phyloP scores from a whole-genome alignment of 2,888 invertebrate genomes.

The Pyrochroa serraticornis region DNA sequence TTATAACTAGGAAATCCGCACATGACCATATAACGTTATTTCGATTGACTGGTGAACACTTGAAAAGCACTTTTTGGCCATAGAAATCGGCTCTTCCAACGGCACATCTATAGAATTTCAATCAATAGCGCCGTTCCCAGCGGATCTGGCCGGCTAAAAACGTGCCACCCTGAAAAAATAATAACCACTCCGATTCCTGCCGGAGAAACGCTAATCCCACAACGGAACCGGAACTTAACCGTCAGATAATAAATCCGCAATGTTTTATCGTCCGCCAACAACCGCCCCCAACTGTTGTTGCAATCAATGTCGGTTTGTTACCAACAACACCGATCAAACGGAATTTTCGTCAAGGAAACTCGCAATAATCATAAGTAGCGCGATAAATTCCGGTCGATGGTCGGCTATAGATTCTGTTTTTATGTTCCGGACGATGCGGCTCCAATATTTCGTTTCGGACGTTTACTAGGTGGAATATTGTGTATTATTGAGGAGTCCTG shows the following conservation, averaged over 20 bases:
- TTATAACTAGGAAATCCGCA: constrained; percentile 6
- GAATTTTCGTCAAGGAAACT: too few relatives aligned
- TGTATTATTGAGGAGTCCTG: constrained; percentile 23
- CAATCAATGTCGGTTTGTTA: too few relatives aligned
- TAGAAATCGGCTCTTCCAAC: constrained; percentile 18
- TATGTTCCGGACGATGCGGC: too few relatives aligned
- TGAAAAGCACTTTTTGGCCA: constrained; percentile 19
- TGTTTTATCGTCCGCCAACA: constrained; percentile 15
- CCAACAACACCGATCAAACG: too few relatives aligned
- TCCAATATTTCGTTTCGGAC: constrained; percentile 11
- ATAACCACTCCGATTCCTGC: constrained; percentile 23
- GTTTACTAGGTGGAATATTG: constrained; percentile 24
- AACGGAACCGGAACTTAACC: constrained; percentile 25
- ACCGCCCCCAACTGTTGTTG: not conserved
- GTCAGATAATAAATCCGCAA: constrained; percentile 27
- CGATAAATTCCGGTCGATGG: too few relatives aligned
- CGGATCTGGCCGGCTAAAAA: constrained; percentile 12
- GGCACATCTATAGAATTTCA: constrained; percentile 18
- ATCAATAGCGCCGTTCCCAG: constrained; percentile 15
- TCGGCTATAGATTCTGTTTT: not conserved
- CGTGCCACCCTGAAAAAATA: constrained; percentile 28
- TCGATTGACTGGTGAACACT: constrained; percentile 17
- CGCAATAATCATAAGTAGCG: too few relatives aligned
- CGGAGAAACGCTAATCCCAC: constrained; percentile 25
- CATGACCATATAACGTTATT: constrained; percentile 16